Base-by-base conservation (phyloP, 2,888 invertebrate genomes). In the Napeogenes inachia region DNA sequence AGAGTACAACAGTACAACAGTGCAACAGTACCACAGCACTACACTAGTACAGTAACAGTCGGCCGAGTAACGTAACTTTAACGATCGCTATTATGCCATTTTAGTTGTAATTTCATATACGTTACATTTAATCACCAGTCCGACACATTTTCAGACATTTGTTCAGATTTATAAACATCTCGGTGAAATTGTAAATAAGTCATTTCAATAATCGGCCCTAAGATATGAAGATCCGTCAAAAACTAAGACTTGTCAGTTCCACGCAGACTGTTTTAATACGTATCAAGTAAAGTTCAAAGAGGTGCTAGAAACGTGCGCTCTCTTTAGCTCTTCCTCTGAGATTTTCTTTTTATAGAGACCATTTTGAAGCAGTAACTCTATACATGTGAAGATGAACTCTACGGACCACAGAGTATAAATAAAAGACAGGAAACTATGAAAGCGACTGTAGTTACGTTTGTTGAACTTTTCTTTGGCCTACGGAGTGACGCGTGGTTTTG, bases 231-330 rank as follows among this genome's bases (percentile, higher is more conserved):
- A 53, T 57, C 21, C 13, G 47, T 56, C 56, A 45, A 21, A 45
- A 56, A 63, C 13, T 46, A 30, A 54, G 21, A 56, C 55, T 69
- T 73, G 70, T 69, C 74, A 70, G 70, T 68, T 57, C 63, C 57
- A 71, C 74, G 78, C 74, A 75, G 77, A 77, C 74, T 78, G 70
- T 67, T 78, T 78, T 77, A 76, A 75, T 74, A 75, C 74, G 74
- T 76, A 75, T 75, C 73, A 71, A 76, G 76, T 75, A 70, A 67
- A 72, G 75, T 78, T 80, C 79, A 80, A 81, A 81, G 78, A 65
- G 70, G 71, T 68, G 75, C 70, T 72, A 76, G 75, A 75, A 74
- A 76, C 73, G 69, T 62, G 72, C 68, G 75, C 78, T 77, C 75
- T 70, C 72, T 73, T 74, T 78, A 73, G 70, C 68, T 67, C 70